Base-by-base conservation (phyloP, 2,888 invertebrate species). In the Sicus ferrugineus region DNA sequence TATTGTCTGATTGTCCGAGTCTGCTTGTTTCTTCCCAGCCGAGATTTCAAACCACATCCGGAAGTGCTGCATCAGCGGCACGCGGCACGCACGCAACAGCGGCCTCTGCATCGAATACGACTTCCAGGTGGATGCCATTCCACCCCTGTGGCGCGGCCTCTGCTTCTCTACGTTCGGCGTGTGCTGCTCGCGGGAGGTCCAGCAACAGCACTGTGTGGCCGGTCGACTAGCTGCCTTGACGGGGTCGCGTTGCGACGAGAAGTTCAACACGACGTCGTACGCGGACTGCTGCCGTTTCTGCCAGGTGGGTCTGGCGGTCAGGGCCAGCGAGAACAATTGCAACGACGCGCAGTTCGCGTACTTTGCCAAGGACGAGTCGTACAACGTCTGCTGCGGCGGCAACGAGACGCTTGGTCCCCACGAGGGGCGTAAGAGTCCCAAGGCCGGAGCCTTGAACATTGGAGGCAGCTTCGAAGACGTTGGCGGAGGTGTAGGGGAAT, bases 261-360 rank as follows among this genome's bases (percentile, higher is more conserved):
- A 74, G 52, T 72, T 70, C 9, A 81, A 80, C 72, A 71, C 75
- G 5, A 77, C 80, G 0, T 73, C 80, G 0, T 84, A 80, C 70
- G 76, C 89, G 85, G 87, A 88, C 75, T 91, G 91, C 76, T 91
- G 90, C 76, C 89, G 89, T 74, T 88, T 89, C 7, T 91, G 91
- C 75, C 88, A 89, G 79, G 83, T 90, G 50, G 91, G 91, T 2
- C 83, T 90, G 46, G 87, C 89, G 54, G 87, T 89, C 0, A 87
- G 87, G 50, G 87, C 88, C 66, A 82, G 80, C 58, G 87, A 87
- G 28, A 86, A 87, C 64, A 80, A 81, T 62, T 91, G 91, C 75
- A 83, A 86, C 16, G 87, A 89, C 70, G 86, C 86, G 21, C 81
- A 85, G 52, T 86, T 89, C 66, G 77, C 80, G 3, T 82, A 80